Evolutionary conservation across 1,140 invertebrate genomes (phyloP).

Genomic region (Atopsyche davidsoni): DNA sequence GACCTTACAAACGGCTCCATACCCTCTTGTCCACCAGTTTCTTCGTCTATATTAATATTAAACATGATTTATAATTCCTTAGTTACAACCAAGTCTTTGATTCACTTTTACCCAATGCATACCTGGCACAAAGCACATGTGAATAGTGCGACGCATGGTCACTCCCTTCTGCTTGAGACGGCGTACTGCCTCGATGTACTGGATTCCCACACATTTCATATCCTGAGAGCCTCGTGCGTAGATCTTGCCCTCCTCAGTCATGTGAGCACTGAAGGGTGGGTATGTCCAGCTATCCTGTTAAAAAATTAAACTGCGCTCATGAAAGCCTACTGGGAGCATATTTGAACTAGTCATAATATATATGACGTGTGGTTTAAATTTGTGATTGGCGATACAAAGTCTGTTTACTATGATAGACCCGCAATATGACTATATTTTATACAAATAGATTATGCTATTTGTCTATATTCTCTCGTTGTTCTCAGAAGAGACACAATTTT

Average conservation of each 20-base stretch:
- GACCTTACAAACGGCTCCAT: constrained; percentile 78
- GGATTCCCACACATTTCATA: constrained; percentile 79
- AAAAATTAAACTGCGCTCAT: too few relatives aligned
- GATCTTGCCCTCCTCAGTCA: constrained; percentile 74
- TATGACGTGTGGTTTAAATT: too few relatives aligned
- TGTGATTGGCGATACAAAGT: too few relatives aligned
- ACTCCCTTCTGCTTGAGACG: constrained; percentile 55
- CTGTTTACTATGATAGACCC: too few relatives aligned
- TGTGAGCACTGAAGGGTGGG: constrained; percentile 72
- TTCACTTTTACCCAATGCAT: constrained; percentile 19
- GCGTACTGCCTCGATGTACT: constrained; percentile 74
- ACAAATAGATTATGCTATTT: too few relatives aligned
- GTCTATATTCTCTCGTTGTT: too few relatives aligned
- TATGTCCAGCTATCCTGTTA: constrained; percentile 67
- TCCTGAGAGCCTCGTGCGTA: constrained; percentile 78
- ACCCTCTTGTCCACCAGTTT: constrained; percentile 79
- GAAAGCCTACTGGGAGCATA: too few relatives aligned
- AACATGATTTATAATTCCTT: not conserved
- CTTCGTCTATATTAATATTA: constrained; percentile 67
- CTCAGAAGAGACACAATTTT: too few relatives aligned
- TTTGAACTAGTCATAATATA: too few relatives aligned
- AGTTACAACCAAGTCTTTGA: not conserved
- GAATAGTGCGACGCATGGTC: constrained; percentile 59
- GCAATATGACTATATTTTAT: too few relatives aligned
- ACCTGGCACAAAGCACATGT: constrained; percentile 84